These are phyloP conservation scores for Luidia sarsii DNA, from an alignment of 53 echinoderm and acorn worm genomes.

Conservation along the genomic window DNA sequence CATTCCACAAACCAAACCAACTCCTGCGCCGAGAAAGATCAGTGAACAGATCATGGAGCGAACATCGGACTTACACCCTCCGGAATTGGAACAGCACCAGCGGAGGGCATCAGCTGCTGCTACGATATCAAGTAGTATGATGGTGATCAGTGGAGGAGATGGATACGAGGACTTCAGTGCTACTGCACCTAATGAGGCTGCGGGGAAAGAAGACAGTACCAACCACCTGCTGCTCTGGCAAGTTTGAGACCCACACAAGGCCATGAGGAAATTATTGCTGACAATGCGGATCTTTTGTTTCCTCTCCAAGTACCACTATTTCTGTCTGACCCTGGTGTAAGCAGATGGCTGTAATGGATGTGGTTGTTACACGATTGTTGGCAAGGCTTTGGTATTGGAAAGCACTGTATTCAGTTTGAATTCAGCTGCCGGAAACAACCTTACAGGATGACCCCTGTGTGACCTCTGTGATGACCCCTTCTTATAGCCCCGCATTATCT, in stretches of 20 bases:
- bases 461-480: too few relatives aligned
- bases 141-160: constrained; percentile 98
- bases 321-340: too few relatives aligned
- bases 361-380: too few relatives aligned
- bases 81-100: constrained; percentile 35
- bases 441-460: too few relatives aligned
- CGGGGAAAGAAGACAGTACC: constrained; percentile 96
- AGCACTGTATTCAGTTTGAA: too few relatives aligned
- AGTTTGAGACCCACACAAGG: constrained; percentile 53
- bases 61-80: constrained; percentile 26
- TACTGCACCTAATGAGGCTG: constrained; percentile 88
- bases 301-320: too few relatives aligned
- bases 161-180: constrained; percentile 98
- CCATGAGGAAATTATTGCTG: too few relatives aligned
- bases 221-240: constrained; percentile 96
- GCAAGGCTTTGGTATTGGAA: too few relatives aligned
- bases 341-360: too few relatives aligned
- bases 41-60: constrained; percentile 47
- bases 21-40: constrained; percentile 61
- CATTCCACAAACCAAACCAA: constrained; percentile 63
- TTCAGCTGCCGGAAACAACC: too few relatives aligned
- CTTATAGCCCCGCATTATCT: too few relatives aligned
- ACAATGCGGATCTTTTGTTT: too few relatives aligned
- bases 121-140: constrained; percentile 70
- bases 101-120: constrained; percentile 68